Evolutionary conservation across 2,113 vertebrate species (phyloP).

Genomic region (Pseudorectes ferrugineus): DNA sequence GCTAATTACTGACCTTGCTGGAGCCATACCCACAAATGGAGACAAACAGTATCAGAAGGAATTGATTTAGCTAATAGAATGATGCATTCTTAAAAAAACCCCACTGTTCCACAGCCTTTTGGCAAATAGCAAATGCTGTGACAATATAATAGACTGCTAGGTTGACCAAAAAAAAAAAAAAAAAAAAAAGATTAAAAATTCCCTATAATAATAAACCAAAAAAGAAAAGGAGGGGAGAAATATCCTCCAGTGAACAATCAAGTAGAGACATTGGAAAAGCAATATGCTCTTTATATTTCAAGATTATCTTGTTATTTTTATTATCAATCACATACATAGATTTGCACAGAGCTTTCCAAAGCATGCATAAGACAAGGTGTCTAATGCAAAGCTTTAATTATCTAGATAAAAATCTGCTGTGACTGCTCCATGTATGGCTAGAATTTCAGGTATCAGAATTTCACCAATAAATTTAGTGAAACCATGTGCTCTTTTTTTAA

Average conservation of each 20-base stretch:
- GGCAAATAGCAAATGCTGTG: not conserved
- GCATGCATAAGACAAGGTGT: not conserved
- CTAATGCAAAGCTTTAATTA: slow-evolving; percentile 11
- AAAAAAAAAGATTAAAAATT: not conserved
- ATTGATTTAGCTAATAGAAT: slow-evolving; percentile 8
- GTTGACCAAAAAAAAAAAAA: not conserved
- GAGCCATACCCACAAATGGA: slow-evolving; percentile 35
- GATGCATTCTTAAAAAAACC: not conserved
- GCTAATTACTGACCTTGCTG: slow-evolving; percentile 8
- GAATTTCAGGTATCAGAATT: slow-evolving; percentile 6
- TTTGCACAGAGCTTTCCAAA: slow-evolving; percentile 35
- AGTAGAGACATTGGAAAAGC: not conserved
- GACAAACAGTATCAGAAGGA: slow-evolving; percentile 32
- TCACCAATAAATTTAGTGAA: slow-evolving; percentile 28
- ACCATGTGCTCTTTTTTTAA: slow-evolving; percentile 36
- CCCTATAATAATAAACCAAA: not conserved
- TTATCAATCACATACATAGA: not conserved
- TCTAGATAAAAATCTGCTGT: not conserved
- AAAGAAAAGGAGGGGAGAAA: not conserved
- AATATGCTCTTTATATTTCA: slow-evolving; percentile 32
- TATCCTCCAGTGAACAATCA: not conserved
- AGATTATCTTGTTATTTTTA: slow-evolving; percentile 17
- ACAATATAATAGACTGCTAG: not conserved
- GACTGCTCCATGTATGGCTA: not conserved
- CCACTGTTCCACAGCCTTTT: not conserved